Conservation (phyloP, 2,888 invertebrate species). For the Argyresthia albistria region DNA sequence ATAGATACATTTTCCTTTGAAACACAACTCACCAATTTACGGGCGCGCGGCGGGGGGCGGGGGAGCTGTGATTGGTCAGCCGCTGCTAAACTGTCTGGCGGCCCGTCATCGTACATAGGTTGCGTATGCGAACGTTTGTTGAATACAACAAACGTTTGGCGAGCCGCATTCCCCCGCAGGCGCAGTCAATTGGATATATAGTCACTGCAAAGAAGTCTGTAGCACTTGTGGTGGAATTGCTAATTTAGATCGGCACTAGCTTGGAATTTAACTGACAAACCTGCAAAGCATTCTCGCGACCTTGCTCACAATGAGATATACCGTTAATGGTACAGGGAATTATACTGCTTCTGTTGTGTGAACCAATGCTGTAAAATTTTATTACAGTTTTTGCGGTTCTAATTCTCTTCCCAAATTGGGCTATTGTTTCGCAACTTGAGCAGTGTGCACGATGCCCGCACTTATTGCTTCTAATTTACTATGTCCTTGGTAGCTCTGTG, state of each 20-base stretch:
- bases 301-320: constrained; percentile 47
- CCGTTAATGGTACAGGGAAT: constrained; percentile 59
- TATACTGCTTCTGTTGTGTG: constrained; percentile 39
- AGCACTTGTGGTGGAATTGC: constrained; percentile 20
- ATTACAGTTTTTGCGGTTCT: constrained; percentile 34
- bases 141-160: no score
- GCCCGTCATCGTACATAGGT: no score
- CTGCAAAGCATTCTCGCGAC: constrained; percentile 44
- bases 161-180: no score
- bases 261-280: constrained; percentile 34
- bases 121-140: no score
- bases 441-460: neutral
- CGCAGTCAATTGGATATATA: no score
- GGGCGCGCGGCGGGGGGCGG: no score
- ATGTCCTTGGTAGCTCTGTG: no score
- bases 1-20: no score
- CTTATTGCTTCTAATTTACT: no score
- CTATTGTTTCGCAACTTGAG: constrained; percentile 32
- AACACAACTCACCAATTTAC: no score
- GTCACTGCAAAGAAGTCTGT: constrained; percentile 30
- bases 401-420: constrained; percentile 24
- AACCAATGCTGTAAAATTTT: constrained; percentile 30
- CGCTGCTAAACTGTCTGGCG: no score
- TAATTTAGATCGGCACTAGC: constrained; percentile 12
- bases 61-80: no score